phyloP scores from a whole-genome alignment of 1,140 invertebrate genomes.

The Hetaerina americana region DNA sequence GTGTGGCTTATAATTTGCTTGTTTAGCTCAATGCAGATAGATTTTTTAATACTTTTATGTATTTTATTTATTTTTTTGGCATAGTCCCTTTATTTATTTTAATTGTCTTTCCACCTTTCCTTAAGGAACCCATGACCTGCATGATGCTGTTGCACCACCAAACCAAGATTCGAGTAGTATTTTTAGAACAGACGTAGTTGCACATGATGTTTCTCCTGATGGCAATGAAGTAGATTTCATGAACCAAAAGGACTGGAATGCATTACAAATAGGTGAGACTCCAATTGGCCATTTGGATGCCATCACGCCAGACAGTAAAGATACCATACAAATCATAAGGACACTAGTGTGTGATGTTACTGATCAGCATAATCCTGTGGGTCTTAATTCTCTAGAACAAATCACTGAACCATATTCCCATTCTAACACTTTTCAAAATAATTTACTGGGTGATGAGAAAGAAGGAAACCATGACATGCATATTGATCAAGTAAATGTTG shows the following conservation, averaged over 20 bases:
- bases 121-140: background rate
- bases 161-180: background rate
- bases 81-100: background rate
- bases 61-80: background rate
- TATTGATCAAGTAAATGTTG: background rate
- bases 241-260: background rate
- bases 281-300: background rate
- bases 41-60: no score
- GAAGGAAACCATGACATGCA: background rate
- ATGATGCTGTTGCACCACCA: background rate
- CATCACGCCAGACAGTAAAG: no score
- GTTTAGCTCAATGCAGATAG: no score
- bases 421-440: background rate
- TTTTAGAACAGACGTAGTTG: background rate
- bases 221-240: background rate
- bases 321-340: no score
- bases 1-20: no score
- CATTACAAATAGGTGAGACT: background rate
- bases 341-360: no score
- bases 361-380: no score
- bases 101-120: background rate
- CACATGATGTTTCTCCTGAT: background rate
- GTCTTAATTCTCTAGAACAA: no score
- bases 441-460: background rate
- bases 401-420: background rate